Evolutionary conservation across 2,797 vertebrate species (phyloP).

Genomic region (Huso huso): DNA sequence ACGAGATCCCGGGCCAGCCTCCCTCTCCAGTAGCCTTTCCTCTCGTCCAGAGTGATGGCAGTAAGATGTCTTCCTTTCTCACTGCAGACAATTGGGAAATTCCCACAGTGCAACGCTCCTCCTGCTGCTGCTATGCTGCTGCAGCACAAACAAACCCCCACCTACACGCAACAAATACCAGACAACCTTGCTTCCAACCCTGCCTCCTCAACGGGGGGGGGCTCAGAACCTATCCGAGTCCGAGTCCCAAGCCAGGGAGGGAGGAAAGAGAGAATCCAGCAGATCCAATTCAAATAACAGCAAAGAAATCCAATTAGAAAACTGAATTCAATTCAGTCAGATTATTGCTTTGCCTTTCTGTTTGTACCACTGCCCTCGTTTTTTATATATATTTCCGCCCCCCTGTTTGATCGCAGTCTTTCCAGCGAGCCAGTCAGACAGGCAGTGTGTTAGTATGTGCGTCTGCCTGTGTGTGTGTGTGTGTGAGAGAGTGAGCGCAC

Average conservation of each 20-base stretch:
- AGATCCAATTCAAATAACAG: too few relatives aligned
- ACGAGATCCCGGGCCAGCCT: not conserved
- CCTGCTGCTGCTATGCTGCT: not conserved
- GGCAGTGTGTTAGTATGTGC: slow-evolving; percentile 35
- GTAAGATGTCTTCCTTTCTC: slow-evolving; percentile 4
- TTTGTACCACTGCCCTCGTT: too few relatives aligned
- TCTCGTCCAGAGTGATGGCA: not conserved
- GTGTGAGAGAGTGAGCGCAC: not conserved
- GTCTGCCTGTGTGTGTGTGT: slow-evolving; percentile 2
- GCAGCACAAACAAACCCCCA: not conserved
- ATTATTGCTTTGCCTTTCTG: too few relatives aligned
- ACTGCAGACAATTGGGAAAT: slow-evolving; percentile 2
- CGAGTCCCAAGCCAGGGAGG: too few relatives aligned
- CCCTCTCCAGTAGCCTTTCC: not conserved
- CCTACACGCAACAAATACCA: not conserved
- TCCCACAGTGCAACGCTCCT: slow-evolving; percentile 3
- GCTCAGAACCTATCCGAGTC: too few relatives aligned
- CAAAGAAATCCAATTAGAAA: too few relatives aligned
- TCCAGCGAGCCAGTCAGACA: slow-evolving; percentile 66
- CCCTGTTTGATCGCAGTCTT: too few relatives aligned
- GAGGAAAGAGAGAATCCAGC: too few relatives aligned
- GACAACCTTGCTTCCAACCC: not conserved
- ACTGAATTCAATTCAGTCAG: too few relatives aligned
- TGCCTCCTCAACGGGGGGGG: too few relatives aligned
- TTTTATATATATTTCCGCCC: too few relatives aligned